phyloP scores from a whole-genome alignment of 37 sponge, comb jelly and placozoan genomes.

The Petrosia ficiformis region DNA sequence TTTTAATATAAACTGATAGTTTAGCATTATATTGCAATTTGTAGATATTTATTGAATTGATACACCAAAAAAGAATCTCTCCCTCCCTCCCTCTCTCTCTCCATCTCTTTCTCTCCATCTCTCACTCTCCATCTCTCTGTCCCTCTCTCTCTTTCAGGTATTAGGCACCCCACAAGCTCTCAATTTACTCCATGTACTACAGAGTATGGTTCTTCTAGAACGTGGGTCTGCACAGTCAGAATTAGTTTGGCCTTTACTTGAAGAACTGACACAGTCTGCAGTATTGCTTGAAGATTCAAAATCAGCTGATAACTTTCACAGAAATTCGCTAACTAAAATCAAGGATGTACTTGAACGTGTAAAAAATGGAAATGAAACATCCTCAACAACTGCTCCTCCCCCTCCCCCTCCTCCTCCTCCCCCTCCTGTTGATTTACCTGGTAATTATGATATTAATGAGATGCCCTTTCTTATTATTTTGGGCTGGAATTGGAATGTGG shows the following conservation, averaged over 20 bases:
- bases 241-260: conserved; percentile 49
- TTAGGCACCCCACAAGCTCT: conserved; percentile 36
- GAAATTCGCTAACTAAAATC: neutral
- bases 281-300: conserved; percentile 31
- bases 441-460: too few relatives aligned
- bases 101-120: conserved; percentile 15
- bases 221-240: conserved; percentile 7
- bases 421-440: neutral
- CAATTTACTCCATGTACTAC: conserved; percentile 43
- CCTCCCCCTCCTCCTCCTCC: too few relatives aligned
- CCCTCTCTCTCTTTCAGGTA: conserved; percentile 25
- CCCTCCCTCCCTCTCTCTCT: conserved; percentile 6
- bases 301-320: neutral
- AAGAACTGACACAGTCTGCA: conserved; percentile 17
- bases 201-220: conserved; percentile 54
- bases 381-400: conserved; percentile 14
- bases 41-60: neutral
- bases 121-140: neutral
- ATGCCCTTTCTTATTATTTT: too few relatives aligned
- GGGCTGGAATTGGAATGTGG: too few relatives aligned
- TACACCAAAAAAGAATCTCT: too few relatives aligned
- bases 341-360: neutral
- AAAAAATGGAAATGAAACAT: conserved; percentile 2
- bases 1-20: neutral
- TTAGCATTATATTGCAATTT: conserved; percentile 5